Evolutionary conservation across 2,113 vertebrate species (phyloP), one percentile per base, ranked within the genome.

Genomic region (Puma concolor): DNA sequence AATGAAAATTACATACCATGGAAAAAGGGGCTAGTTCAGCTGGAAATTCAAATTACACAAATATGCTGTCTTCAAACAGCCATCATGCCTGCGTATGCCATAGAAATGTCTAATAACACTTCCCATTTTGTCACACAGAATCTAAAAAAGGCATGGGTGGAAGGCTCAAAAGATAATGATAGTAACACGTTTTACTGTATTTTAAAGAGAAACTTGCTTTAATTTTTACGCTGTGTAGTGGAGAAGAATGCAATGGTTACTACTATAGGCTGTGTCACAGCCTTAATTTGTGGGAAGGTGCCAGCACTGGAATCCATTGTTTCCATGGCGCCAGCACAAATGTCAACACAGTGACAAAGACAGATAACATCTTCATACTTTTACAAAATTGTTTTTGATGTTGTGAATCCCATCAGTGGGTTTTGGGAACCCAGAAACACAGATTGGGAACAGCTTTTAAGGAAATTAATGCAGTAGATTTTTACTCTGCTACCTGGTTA

Each of bases 11-110:
- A 25, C 41, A 16, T 41, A 5, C 21, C 19, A 25, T 71, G 27
- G 60, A 41, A 69, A 41, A 86, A 54, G 33, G 91, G 36, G 19
- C 15, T 69, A 91, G 50, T 85, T 76, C 36, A 50, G 50, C 14
- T 81, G 31, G 41, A 10, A 91, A 36, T 44, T 85, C 23, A 38
- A 86, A 41, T 5, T 60, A 44, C 8, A 13, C 25, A 11, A 25
- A 0, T 33, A 57, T 33, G 27, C 3, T 25, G 64, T 23, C 50
- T 79, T 76, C 25, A 21, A 21, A 27, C 33, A 71, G 36, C 4
- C 21, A 5, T 67, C 5, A 31, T 8, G 16, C 4, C 0, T 69
- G 4, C 27, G 19, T 29, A 33, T 7, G 27, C 0, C 0, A 2
- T 36, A 25, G 3, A 80, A 52, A 5, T 57, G 3, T 91, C n/a